Base-by-base conservation (phyloP, 2,113 vertebrate species). In the Sebastes fasciatus region DNA sequence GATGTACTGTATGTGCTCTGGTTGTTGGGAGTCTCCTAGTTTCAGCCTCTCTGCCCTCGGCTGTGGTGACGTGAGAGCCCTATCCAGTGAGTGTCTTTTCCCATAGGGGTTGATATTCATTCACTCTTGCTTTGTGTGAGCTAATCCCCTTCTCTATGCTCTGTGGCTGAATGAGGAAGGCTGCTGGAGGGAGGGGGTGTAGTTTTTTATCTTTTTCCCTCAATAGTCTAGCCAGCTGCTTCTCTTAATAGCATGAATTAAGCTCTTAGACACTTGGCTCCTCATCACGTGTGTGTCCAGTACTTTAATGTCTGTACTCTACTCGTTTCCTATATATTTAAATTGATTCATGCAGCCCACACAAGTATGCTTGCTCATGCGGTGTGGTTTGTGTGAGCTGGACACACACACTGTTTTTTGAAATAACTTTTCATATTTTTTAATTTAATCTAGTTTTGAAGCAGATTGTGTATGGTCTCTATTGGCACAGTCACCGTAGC, bases 141-240 rank as follows among this genome's bases (percentile, higher is more conserved):
- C 74, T 94, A 92, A 92, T 92, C 91, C 90, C 62, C 19, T 86
- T 88, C 68, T 89, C 90, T 79, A 74, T 90, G 84, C 85, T 82
- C 57, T 66, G 75, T 79, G 76, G 70, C 77, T 90, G 77, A 90
- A 88, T 84, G 83, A 77, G 65, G 69, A 77, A 83, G 72, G 73
- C 81, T 52, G 69, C 68, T 74, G 83, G 64, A 82, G 75, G 57
- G 69, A 67, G 76, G 69, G 66, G 67, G 73, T 58, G 16, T 49
- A 14, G 5, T 42, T 58, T 77, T 55, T 60, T 13, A 23, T 26
- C 2, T 73, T 68, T 67, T 52, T n/a, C 9, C 42, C 62, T 79
- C 45, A 67, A 49, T 72, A 78, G 82, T 80, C 68, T 69, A 68
- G 74, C 69, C 67, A 81, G 72, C 80, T 81, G 66, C 79, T 71